Evolutionary conservation across 2,888 invertebrate genomes (phyloP).

Genomic region (Drosophila macrothrix): DNA sequence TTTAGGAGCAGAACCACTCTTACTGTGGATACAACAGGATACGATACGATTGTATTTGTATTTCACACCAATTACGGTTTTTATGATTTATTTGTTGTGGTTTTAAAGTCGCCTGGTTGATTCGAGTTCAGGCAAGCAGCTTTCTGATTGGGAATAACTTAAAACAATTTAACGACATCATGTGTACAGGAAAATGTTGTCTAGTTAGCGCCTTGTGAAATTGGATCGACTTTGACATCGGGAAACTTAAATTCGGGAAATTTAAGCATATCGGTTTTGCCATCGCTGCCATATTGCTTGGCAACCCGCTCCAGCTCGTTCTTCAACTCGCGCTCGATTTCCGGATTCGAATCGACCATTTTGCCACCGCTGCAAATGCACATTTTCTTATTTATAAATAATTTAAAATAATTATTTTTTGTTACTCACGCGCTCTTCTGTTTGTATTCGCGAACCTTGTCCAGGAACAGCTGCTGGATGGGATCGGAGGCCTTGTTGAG

Average conservation of each 20-base stretch:
- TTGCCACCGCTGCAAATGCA: constrained; percentile 89
- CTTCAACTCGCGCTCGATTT: constrained; percentile 90
- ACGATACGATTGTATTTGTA: not conserved
- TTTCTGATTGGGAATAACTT: constrained; percentile 44
- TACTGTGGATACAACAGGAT: not conserved
- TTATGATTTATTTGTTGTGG: constrained; percentile 59
- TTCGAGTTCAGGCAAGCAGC: constrained; percentile 26
- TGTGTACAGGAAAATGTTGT: constrained; percentile 16
- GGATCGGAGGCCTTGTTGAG: constrained; percentile 92
- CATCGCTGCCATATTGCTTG: constrained; percentile 90
- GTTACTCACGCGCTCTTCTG: constrained; percentile 92
- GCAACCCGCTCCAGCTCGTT: constrained; percentile 93
- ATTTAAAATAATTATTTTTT: not conserved
- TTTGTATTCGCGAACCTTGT: constrained; percentile 96
- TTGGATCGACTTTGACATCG: constrained; percentile 90
- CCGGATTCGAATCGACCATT: constrained; percentile 92
- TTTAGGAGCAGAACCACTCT: not conserved
- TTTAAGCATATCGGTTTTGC: constrained; percentile 93
- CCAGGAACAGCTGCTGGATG: constrained; percentile 96
- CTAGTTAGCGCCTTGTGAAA: constrained; percentile 82
- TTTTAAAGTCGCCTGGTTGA: constrained; percentile 26
- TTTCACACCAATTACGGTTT: constrained; percentile 39
- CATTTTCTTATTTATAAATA: not conserved
- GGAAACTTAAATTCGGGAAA: constrained; percentile 95
- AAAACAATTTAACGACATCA: constrained; percentile 65